phyloP scores from a whole-genome alignment of 2,113 vertebrate genomes.

The Leptobrachium leishanense region DNA sequence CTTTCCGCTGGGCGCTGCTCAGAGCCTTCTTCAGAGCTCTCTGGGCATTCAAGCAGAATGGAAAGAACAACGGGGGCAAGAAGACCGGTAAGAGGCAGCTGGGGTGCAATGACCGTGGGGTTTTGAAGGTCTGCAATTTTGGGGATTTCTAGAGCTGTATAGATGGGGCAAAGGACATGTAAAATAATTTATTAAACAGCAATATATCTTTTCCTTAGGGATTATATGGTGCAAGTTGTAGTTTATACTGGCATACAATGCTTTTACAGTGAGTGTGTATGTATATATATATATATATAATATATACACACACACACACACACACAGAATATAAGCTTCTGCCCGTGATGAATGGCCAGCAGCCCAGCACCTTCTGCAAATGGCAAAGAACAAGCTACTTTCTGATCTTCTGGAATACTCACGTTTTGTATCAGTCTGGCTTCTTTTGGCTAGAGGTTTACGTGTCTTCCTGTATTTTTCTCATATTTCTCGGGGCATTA shows the following conservation, averaged over 20 bases:
- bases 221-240: no score
- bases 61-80: constrained; percentile 78
- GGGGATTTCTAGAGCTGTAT: background rate
- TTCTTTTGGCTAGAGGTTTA: background rate
- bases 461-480: constrained; percentile 1
- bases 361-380: no score
- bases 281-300: no score
- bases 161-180: no score
- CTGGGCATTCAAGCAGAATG: constrained; percentile 89
- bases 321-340: no score
- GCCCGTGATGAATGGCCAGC: no score
- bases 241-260: no score
- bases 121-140: background rate
- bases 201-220: no score
- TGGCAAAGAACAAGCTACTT: background rate
- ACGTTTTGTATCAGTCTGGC: background rate
- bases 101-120: background rate
- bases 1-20: constrained; percentile 95
- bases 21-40: constrained; percentile 91
- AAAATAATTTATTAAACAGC: no score
- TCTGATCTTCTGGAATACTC: background rate
- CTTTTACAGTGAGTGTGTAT: no score
- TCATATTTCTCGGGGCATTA: constrained; percentile 23
- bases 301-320: no score
- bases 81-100: constrained; percentile 77